phyloP scores from a whole-genome alignment of 2,888 invertebrate species.

The Stenoptilia bipunctidactyla region DNA sequence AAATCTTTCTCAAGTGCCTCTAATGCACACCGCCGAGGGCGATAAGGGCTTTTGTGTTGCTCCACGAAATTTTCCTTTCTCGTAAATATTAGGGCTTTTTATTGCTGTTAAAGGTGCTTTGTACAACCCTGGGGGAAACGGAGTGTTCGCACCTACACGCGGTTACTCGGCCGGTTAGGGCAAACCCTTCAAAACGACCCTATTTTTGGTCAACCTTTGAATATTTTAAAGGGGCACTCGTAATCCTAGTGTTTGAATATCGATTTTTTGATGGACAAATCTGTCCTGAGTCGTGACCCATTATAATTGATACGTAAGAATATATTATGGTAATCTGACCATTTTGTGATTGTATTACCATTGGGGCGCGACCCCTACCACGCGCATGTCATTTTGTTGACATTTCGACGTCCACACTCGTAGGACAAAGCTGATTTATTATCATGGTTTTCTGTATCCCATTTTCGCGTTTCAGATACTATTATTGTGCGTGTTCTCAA shows the following conservation, averaged over 20 bases:
- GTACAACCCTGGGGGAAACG: slow-evolving; percentile 14
- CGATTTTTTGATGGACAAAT: not conserved
- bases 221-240: not conserved
- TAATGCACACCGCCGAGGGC: slow-evolving; percentile 49
- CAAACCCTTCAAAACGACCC: not conserved
- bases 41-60: slow-evolving; percentile 52
- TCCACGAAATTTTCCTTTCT: slow-evolving; percentile 48
- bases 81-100: slow-evolving; percentile 46
- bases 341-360: not conserved
- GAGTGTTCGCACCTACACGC: slow-evolving; percentile 1
- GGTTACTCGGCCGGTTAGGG: not conserved
- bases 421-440: no score
- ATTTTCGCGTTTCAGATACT: no score
- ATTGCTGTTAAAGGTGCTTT: slow-evolving; percentile 21
- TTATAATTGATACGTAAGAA: not conserved
- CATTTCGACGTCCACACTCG: no score
- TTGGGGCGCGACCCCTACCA: not conserved
- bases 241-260: not conserved
- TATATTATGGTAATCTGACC: not conserved
- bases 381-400: no score
- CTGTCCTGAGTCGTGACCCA: no score
- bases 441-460: no score
- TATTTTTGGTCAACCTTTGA: not conserved
- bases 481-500: no score
- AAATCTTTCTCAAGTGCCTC: slow-evolving; percentile 55